A percentile compares a stretch with the other conserved stretches of the same genome.
phyloP scores from a whole-genome alignment of 2,797 vertebrate genomes.

The Sarcoramphus papa region DNA sequence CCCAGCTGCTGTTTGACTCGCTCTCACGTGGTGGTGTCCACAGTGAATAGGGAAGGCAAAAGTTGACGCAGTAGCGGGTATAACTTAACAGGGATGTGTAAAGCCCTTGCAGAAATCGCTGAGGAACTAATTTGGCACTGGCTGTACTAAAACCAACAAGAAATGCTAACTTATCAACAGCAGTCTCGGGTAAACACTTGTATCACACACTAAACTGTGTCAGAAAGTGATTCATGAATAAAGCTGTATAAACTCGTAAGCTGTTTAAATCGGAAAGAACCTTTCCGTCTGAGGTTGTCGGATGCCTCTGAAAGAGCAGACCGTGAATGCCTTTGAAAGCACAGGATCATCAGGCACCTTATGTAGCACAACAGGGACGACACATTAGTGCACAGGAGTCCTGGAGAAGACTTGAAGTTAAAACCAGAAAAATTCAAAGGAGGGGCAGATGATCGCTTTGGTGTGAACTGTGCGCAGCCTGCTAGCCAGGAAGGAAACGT shows the following conservation, averaged over 20 bases:
- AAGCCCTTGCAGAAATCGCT: background rate
- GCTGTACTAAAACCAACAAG: background rate
- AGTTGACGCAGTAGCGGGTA: background rate
- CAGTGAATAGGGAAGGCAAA: background rate
- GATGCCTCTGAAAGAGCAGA: background rate
- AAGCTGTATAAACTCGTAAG: background rate
- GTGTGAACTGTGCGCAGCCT: background rate
- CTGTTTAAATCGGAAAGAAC: background rate
- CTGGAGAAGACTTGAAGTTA: background rate
- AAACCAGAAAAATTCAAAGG: background rate
- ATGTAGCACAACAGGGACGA: fast-evolving
- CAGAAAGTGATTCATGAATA: background rate
- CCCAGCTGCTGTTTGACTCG: background rate
- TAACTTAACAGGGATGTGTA: background rate
- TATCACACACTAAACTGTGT: background rate
- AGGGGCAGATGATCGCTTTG: background rate
- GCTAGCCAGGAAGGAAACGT: background rate
- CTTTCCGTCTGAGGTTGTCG: background rate
- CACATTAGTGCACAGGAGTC: background rate
- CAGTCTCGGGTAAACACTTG: background rate
- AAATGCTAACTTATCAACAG: background rate
- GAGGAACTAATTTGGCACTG: background rate
- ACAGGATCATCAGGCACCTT: background rate
- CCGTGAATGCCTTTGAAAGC: background rate
- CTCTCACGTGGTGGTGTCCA: background rate